These are phyloP conservation scores for Rhyacophila brunnea DNA, from an alignment of 1,140 invertebrate genomes.

Conservation along the genomic window DNA sequence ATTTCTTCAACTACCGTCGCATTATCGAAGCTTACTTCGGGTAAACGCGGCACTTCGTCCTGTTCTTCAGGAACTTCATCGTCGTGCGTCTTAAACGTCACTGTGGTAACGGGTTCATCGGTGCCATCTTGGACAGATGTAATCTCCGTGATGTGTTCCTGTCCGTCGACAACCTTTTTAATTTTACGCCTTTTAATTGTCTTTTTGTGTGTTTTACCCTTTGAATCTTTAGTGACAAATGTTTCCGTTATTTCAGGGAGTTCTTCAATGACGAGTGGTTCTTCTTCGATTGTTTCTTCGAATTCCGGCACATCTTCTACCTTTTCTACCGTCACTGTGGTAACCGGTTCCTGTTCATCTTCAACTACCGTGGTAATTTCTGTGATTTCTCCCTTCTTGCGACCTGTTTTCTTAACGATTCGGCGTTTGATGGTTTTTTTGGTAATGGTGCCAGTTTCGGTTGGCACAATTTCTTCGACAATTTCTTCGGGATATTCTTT, in stretches of 20 bases:
- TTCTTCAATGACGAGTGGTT: conserved; percentile 28
- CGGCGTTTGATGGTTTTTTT: conserved; percentile 39
- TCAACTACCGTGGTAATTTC: conserved; percentile 42
- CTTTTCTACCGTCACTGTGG: too few species aligned
- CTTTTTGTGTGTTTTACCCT: conserved; percentile 35
- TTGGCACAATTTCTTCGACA: conserved; percentile 25
- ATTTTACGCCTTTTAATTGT: conserved; percentile 40
- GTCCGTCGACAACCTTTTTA: conserved; percentile 40
- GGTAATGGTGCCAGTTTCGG: conserved; percentile 37
- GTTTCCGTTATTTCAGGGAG: conserved; percentile 24
- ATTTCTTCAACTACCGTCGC: conserved; percentile 16
- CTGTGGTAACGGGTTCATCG: conserved; percentile 39
- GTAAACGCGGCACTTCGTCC: neutral
- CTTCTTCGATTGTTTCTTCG: conserved; percentile 19
- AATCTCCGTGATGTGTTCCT: conserved; percentile 39
- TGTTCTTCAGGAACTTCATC: neutral
- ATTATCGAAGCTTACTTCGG: neutral
- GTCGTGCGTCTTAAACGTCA: conserved; percentile 11
- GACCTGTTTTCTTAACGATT: conserved; percentile 39
- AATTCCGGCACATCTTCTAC: too few species aligned
- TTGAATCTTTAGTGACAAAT: conserved; percentile 2
- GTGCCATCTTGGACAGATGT: neutral
- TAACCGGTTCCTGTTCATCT: conserved; percentile 39
- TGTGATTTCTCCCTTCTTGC: conserved; percentile 39
- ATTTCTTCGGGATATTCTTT: conserved; percentile 45